Evolutionary conservation across 2,113 vertebrate species (phyloP).

Genomic region (Camelus dromedarius): DNA sequence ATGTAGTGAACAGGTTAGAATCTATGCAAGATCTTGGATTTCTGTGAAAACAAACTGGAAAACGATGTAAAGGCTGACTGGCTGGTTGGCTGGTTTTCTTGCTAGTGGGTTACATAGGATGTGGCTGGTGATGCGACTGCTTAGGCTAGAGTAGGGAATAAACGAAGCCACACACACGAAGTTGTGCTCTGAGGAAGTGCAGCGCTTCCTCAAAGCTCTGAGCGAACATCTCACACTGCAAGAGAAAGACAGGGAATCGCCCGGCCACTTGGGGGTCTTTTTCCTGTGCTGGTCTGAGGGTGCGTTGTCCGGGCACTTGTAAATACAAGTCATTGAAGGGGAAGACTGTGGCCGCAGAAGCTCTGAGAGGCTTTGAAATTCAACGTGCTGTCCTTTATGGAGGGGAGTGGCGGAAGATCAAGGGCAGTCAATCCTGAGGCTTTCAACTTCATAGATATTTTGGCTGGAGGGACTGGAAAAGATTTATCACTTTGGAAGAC

Average conservation of each 20-base stretch:
- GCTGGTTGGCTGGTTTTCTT: background rate
- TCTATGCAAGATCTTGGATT: background rate
- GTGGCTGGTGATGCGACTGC: slow-evolving; percentile 43
- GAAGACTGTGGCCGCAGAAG: slow-evolving; percentile 51
- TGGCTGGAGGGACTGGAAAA: slow-evolving; percentile 25
- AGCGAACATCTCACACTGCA: slow-evolving; percentile 62
- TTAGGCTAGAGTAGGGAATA: slow-evolving; percentile 60
- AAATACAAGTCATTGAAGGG: slow-evolving; percentile 79
- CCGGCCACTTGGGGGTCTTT: slow-evolving; percentile 65
- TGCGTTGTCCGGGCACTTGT: slow-evolving; percentile 71
- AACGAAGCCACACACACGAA: slow-evolving; percentile 58
- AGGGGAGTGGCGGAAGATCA: slow-evolving; percentile 77
- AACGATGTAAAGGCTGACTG: background rate
- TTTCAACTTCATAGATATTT: slow-evolving; percentile 72
- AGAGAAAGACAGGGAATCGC: slow-evolving; percentile 73
- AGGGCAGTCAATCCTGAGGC: slow-evolving; percentile 67
- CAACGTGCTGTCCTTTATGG: slow-evolving; percentile 47
- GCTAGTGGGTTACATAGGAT: background rate
- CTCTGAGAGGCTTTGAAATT: slow-evolving; percentile 58
- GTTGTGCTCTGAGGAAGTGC: slow-evolving; percentile 69
- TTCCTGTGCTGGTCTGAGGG: slow-evolving; percentile 70
- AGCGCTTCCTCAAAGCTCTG: slow-evolving; percentile 30
- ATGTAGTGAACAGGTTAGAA: background rate
- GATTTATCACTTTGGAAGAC: slow-evolving; percentile 66
- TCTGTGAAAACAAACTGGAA: slow-evolving; percentile 45